Percentiles rank a stretch among this genome's conserved stretches.
Evolutionary conservation across 2,113 vertebrate genomes (phyloP).

Genomic region (Muntiacus reevesi): DNA sequence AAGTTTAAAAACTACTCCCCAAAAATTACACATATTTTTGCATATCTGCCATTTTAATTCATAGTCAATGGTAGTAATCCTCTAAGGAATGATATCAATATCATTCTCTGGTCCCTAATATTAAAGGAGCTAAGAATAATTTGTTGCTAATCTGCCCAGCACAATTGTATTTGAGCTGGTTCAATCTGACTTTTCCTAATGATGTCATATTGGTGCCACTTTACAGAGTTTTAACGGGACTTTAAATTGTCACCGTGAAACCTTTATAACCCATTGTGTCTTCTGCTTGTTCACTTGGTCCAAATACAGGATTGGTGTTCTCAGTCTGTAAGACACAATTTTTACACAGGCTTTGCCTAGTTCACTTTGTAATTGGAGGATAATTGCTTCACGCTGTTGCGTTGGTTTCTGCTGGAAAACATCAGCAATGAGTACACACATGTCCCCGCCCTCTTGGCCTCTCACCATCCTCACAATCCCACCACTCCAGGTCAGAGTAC

Average conservation of each 20-base stretch:
- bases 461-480: not conserved
- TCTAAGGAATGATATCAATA: not conserved
- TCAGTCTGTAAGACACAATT: not conserved
- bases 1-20: not conserved
- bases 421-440: not conserved
- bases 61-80: not conserved
- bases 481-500: not conserved
- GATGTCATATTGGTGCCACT: no score
- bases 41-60: not conserved
- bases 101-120: not conserved
- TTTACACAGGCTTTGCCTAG: not conserved
- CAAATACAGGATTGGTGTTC: no score
- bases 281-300: no score
- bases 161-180: no score
- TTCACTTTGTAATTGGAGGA: not conserved
- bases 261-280: no score
- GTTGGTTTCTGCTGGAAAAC: not conserved
- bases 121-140: not conserved
- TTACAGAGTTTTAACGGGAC: no score
- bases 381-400: not conserved
- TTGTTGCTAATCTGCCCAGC: no score
- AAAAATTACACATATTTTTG: not conserved
- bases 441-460: not conserved
- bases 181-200: no score
- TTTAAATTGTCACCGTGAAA: no score